Evolutionary conservation across 1,140 invertebrate genomes (phyloP), one percentile per base, ranked within the genome.

Genomic region (Drosophila eugracilis): DNA sequence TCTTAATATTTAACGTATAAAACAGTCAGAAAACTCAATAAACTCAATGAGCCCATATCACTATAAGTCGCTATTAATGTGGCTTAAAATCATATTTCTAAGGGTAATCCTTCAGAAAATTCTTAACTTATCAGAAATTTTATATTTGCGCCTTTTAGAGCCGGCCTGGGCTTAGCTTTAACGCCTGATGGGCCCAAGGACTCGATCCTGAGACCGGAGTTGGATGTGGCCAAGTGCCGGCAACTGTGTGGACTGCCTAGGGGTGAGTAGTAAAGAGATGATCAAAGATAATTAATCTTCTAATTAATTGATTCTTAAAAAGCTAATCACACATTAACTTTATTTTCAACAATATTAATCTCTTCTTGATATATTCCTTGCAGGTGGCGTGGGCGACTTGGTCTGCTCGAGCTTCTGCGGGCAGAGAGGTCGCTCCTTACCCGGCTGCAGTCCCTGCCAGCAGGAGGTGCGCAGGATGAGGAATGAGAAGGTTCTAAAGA

Each of bases 391-490:
- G 30, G 81, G 81, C 26, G 45, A 58, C 34, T 39, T 59, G 36
- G 62, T 91, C 3, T 91, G 89, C 44, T 42, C 59, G 60, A 91
- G 73, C 36, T 90, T 65, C 39, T 91, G 89, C 49, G 52, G 69
- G 6, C 67, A 85, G 41, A 65, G 60, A 2, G 36, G 22, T 42
- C 65, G 55, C 63, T 72, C 85, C 5, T 49, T 91, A 45, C 34
- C 54, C 63, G 89, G 89, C 14, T 91, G 89, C 69, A 91, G 78
- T 72, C 58, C 83, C 66, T 89, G 78, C 62, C 75, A 71, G 65
- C 67, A 75, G 72, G 71, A 34, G 53, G 48, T 45, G 60, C 77
- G 36, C 42, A 30, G 34, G 62, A 45, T 19, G 62, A 34, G 66
- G 49, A 1, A 22, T 19, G 9, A 42, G 17, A n/a, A 49, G 12